Evolutionary conservation across 2,113 vertebrate genomes (phyloP).

Genomic region (Lepus americanus): DNA sequence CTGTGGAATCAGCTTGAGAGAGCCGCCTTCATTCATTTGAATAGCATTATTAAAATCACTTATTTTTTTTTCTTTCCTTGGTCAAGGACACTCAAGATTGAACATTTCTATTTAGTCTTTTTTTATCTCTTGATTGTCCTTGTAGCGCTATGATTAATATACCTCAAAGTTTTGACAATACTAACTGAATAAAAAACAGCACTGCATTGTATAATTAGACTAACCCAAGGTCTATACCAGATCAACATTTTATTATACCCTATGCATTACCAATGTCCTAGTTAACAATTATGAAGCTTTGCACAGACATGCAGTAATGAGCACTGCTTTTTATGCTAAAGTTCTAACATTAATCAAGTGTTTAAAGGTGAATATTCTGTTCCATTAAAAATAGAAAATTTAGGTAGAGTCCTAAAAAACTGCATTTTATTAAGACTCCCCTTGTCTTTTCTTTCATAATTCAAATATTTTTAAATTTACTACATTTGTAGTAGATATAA

Average conservation of each 20-base stretch:
- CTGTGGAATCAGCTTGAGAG: background rate
- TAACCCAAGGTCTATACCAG: background rate
- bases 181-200: background rate
- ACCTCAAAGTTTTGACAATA: background rate
- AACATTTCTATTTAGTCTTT: background rate
- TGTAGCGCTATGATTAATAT: background rate
- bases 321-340: slow-evolving; percentile 39
- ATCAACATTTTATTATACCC: background rate
- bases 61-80: background rate
- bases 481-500: slow-evolving; percentile 63
- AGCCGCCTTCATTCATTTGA: background rate
- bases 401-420: slow-evolving; percentile 49
- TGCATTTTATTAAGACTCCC: slow-evolving; percentile 23
- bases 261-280: background rate
- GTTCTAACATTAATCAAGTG: slow-evolving; percentile 54
- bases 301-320: background rate
- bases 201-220: background rate
- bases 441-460: slow-evolving; percentile 57
- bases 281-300: background rate
- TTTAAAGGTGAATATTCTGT: slow-evolving; percentile 63
- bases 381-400: slow-evolving; percentile 61
- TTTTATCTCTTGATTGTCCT: background rate
- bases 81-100: background rate
- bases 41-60: background rate
- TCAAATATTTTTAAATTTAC: slow-evolving; percentile 24